Base-by-base conservation (phyloP, 2,797 vertebrate species). In the Coranthus polyacanthus region DNA sequence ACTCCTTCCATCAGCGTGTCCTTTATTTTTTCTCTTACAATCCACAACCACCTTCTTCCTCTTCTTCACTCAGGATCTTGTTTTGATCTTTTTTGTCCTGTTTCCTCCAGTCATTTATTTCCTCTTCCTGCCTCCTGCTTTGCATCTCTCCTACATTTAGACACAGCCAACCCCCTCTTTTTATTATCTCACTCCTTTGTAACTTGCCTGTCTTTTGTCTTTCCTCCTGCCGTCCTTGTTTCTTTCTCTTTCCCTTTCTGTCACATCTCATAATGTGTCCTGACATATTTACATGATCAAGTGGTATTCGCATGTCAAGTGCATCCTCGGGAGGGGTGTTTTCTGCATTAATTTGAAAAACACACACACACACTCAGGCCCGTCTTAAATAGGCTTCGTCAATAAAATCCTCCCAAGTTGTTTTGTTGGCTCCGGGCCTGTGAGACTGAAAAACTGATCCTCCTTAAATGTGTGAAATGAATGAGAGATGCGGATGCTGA, bases 241-340 rank as follows among this genome's bases (percentile, higher is more conserved):
- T 52, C 57, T 43, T 24, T 42, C 7, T 32, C 11, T 45, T 36
- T 59, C n/a, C 34, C 34, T 17, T 58, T 43, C 44, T 57, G 24
- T 55, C 54, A 20, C 32, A 34, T 63, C 24, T 61, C 67, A 72
- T 52, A 81, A 66, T 75, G 13, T 43, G 56, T 72, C 16, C 60
- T 68, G 63, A 51, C 64, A 69, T 56, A 52, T 78, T 49, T 39
- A 55, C 46, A 75, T 71, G 59, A 72, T 51, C 21, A 57, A 75
- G 67, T 76, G 57, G 38, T 47, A 44, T 73, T 65, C 43, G 49
- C 55, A 44, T 73, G 53, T 67, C 59, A 49, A 29, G 34, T 39
- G 43, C 52, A 16, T 62, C 63, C 57, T 54, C 29, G 3, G 61
- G 60, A 64, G 72, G 59, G 29, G 34, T 55, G 20, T 49, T 32